Percentiles rank a stretch among this genome's conserved stretches.
These are phyloP conservation scores for Zeuzera pyrina DNA, from an alignment of 2,888 invertebrate species.

Conservation along the genomic window DNA sequence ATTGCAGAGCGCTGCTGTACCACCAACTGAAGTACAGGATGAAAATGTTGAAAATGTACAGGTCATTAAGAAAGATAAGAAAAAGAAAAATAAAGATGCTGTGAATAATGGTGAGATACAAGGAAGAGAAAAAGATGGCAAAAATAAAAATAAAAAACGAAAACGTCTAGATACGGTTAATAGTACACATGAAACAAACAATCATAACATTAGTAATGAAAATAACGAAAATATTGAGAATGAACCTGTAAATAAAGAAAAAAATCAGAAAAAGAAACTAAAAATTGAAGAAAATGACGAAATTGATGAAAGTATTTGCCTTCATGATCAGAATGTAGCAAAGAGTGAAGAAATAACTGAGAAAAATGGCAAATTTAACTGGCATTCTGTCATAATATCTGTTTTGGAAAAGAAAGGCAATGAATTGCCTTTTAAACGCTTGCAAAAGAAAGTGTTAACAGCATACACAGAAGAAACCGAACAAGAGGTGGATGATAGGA, in stretches of 20 bases:
- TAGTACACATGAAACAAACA: conserved; percentile 24
- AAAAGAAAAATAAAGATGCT: conserved; percentile 49
- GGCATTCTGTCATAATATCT: conserved; percentile 63
- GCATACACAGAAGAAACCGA: conserved; percentile 73
- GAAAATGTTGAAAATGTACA: too few species aligned
- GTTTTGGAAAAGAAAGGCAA: conserved; percentile 70
- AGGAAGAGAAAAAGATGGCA: conserved; percentile 26
- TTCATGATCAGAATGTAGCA: conserved; percentile 63
- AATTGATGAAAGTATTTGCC: conserved; percentile 45
- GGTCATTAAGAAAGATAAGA: conserved; percentile 35
- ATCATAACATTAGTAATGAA: too few species aligned
- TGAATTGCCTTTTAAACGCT: conserved; percentile 79
- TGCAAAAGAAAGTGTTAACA: conserved; percentile 82
- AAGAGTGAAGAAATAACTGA: conserved; percentile 42
- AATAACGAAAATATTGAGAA: conserved; percentile 26
- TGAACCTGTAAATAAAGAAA: conserved; percentile 24
- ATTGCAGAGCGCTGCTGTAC: conserved; percentile 44
- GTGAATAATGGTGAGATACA: conserved; percentile 24
- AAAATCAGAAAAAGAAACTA: conserved; percentile 48
- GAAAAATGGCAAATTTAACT: conserved; percentile 54
- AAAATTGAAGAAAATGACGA: conserved; percentile 40
- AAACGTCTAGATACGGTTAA: conserved; percentile 57
- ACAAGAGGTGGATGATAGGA: conserved; percentile 73
- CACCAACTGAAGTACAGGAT: conserved; percentile 27
- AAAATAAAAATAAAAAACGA: conserved; percentile 51